Base-by-base conservation (phyloP, 1,140 invertebrate genomes). In the Hylyphantes graminicola region DNA sequence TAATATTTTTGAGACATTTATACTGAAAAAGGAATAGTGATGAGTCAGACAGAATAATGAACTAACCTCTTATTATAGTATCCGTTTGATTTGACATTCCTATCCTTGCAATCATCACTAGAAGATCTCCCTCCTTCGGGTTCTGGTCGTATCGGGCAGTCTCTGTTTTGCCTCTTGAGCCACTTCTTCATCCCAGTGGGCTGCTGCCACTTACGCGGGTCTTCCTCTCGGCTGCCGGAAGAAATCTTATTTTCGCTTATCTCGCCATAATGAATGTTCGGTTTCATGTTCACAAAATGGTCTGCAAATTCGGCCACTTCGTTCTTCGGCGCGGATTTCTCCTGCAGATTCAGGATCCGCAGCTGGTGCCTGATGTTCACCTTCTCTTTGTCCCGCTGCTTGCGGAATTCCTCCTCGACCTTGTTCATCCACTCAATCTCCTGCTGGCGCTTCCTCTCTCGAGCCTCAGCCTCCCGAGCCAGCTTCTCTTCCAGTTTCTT, bases 381-480 rank as follows among this genome's bases (percentile, higher is more conserved):
- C 88, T 95, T 95, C 89, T 95, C 94, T 82, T 93, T 89, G 68
- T 93, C 93, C 85, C 94, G 89, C 89, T 94, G 94, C 19, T 92
- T 90, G 87, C 94, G 93, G 88, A 94, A 94, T 87, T 94, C 94
- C 87, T 94, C 93, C 88, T 95, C 94, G 2, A 92, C 92, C 85
- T 92, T 92, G 87, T 93, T 92, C 93, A 95, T 95, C 85, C 85
- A 86, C 35, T 86, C 78, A 17, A 86, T 86, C 63, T 86, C 85
- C 57, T 70, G 21, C 21, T 86, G 64, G 19, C 85, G 57, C 51
- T 82, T 61, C 50, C 65, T 65, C 54, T 81, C 85, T 19, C 68
- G 13, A 6, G 21, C 84, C 61, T 73, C 84, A 6, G 55, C 76
- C 55, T 85, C 76, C 54, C 67, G 53, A 7, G 84, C 84, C 11